Evolutionary conservation across 2,888 invertebrate species (phyloP), one percentile per base, ranked within the genome.

Genomic region (Stenichneumon culpator): DNA sequence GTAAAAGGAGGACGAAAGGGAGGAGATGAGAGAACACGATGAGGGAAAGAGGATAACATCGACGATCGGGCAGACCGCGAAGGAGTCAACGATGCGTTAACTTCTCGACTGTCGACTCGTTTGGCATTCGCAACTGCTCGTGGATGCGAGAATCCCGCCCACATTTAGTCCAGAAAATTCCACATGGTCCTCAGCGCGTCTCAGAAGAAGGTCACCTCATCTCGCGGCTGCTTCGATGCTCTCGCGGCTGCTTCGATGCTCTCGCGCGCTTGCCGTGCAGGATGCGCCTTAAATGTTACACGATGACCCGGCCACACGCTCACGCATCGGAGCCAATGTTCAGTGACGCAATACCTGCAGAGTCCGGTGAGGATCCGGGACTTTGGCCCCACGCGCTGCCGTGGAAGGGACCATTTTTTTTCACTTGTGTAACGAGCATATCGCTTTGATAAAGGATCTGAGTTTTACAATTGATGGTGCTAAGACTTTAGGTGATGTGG

Each of bases 281-380:
- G 75, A 85, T 82, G 82, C 79, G 57, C 67, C 79, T 79, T 75
- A 85, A 85, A 85, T 85, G 82, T 85, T 85, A 85, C 57, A 74
- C 67, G 82, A 85, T 75, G 79, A 82, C 70, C 82, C 79, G 75
- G 32, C 70, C 80, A 60, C 57, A 75, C 82, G 79, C 70, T 79
- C 79, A 82, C 82, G 84, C 84, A 79, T 57, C 79, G 67, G 70
- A 44, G 77, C 70, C 72, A 50, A 65, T 68, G 79, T 79, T 82
- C 67, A 67, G 72, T 85, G 82, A 85, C 60, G 85, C 67, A 85
- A 85, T 82, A 47, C 65, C 44, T 16, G 47, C 5, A 32, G 67
- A 75, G 72, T 57, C 85, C 74, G 74, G 73, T 57, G 50, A 77
- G 79, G 82, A 85, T 85, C 82, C 85, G 85, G 85, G 85, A 85